phyloP scores from a whole-genome alignment of 2,888 invertebrate genomes.

The Rugalucina vietnamica region DNA sequence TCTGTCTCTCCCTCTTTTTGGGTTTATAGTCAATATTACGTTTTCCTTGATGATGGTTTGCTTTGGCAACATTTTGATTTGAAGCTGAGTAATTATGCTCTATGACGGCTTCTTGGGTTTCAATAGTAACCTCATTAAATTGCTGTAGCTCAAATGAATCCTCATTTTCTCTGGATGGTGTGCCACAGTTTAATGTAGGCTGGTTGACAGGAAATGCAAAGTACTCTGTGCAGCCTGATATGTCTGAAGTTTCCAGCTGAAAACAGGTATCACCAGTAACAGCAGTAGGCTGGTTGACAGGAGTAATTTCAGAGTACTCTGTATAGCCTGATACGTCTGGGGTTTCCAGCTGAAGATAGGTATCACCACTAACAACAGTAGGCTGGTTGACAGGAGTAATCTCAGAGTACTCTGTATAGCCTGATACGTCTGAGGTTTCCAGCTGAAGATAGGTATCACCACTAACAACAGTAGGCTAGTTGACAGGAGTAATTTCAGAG shows the following conservation, averaged over 20 bases:
- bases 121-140: neutral
- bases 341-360: no score
- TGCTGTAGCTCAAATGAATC: neutral
- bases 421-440: no score
- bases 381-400: no score
- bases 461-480: no score
- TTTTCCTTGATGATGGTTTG: neutral
- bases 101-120: neutral
- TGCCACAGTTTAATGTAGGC: neutral
- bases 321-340: neutral
- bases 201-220: neutral
- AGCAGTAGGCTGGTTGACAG: neutral
- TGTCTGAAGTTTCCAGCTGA: neutral
- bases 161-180: neutral
- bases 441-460: no score
- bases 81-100: neutral
- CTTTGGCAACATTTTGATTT: neutral
- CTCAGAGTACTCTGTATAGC: no score
- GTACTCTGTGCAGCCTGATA: neutral
- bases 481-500: no score
- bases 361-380: no score
- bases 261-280: neutral
- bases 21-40: neutral
- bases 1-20: neutral
- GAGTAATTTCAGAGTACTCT: no score